These are phyloP conservation scores for Lithobius niger DNA, from an alignment of 1,140 invertebrate species.

Conservation along the genomic window DNA sequence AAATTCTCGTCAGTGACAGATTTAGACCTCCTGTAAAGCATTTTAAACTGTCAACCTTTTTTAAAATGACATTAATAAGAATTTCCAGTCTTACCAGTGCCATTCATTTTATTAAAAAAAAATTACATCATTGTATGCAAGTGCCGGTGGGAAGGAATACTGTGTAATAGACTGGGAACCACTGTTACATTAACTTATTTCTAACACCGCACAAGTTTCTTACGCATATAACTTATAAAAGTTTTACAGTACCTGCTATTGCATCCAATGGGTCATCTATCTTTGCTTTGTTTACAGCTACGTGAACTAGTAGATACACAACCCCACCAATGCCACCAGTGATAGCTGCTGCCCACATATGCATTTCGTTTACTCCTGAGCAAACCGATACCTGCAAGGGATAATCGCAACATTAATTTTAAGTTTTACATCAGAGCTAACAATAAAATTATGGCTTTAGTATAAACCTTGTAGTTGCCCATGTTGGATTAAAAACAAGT, in stretches of 20 bases:
- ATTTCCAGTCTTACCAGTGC: conserved; percentile 36
- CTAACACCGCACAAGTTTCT: too few relatives aligned
- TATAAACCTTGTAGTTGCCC: too few relatives aligned
- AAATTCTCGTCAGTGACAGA: too few relatives aligned
- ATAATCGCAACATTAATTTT: too few relatives aligned
- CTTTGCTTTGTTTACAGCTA: conserved; percentile 27
- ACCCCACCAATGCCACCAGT: conserved; percentile 33
- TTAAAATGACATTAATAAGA: conserved; percentile 44
- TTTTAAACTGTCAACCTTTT: too few relatives aligned
- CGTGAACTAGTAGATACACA: conserved; percentile 30
- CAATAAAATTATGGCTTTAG: too few relatives aligned
- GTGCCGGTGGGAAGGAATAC: not conserved
- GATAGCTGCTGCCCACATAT: conserved; percentile 33
- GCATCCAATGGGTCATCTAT: not conserved
- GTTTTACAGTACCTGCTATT: conserved; percentile 1
- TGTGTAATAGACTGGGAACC: too few relatives aligned
- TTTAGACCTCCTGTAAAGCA: too few relatives aligned
- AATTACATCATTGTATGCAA: not conserved
- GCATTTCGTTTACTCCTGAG: conserved; percentile 36
- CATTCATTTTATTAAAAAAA: not conserved
- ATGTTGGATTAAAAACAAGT: too few relatives aligned
- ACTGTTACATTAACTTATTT: too few relatives aligned
- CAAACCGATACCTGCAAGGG: conserved; percentile 36
- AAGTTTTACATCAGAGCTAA: too few relatives aligned
- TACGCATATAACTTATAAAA: not conserved